These are phyloP conservation scores for Lacanobia oleracea DNA, from an alignment of 2,888 invertebrate species.

Conservation along the genomic window DNA sequence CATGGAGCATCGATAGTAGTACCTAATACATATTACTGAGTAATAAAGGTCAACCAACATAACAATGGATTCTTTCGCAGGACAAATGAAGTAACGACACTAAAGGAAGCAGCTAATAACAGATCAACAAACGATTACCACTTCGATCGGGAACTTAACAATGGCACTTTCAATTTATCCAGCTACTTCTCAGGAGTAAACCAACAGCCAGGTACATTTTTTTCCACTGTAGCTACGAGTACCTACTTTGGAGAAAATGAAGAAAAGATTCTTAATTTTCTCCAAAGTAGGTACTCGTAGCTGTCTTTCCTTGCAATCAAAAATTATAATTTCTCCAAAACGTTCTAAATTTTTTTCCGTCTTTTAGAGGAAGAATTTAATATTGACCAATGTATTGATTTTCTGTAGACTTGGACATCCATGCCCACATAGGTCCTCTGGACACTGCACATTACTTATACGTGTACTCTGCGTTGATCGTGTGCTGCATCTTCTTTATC, in stretches of 20 bases:
- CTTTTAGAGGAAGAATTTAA: background rate
- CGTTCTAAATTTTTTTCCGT: background rate
- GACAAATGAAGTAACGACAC: conserved; percentile 87
- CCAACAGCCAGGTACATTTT: conserved; percentile 75
- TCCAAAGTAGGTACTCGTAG: too few species aligned
- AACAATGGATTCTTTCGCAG: conserved; percentile 66
- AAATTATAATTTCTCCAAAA: background rate
- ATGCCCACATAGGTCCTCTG: conserved; percentile 85
- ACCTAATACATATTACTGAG: background rate
- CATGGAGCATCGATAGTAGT: background rate
- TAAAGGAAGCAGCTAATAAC: conserved; percentile 83
- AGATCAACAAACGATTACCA: conserved; percentile 77
- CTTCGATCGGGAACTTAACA: conserved; percentile 73
- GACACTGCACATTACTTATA: conserved; percentile 86
- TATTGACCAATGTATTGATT: background rate
- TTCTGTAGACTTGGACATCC: conserved; percentile 81
- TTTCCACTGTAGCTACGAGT: too few species aligned
- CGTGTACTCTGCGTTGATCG: conserved; percentile 84
- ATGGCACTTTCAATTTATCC: conserved; percentile 79
- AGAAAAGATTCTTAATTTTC: too few species aligned
- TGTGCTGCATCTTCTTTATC: conserved; percentile 89
- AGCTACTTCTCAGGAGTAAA: conserved; percentile 84
- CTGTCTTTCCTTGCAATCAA: background rate
- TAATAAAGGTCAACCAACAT: conserved; percentile 4
- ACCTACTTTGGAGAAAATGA: too few species aligned